Evolutionary conservation across 2,113 vertebrate genomes (phyloP).

Genomic region (Strigops habroptila): DNA sequence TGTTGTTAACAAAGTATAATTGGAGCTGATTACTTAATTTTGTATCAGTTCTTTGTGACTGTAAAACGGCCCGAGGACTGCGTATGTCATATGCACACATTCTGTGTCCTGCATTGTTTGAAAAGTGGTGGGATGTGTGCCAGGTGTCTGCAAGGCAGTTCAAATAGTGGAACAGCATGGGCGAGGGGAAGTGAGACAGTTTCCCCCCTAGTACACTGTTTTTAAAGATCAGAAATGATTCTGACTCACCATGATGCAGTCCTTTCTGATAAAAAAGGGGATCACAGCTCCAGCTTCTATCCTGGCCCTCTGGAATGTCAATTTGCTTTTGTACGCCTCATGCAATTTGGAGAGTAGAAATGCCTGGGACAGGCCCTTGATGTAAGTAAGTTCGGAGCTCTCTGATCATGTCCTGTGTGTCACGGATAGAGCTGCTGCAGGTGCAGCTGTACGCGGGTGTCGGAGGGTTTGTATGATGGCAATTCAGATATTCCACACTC

Average conservation of each 20-base stretch:
- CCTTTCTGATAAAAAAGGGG: neutral
- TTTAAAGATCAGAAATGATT: neutral
- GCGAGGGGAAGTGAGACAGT: neutral
- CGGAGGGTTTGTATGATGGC: neutral
- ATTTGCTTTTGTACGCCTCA: neutral
- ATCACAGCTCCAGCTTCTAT: neutral
- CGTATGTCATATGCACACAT: neutral
- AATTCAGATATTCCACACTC: neutral
- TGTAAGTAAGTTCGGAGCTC: neutral
- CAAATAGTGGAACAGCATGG: neutral
- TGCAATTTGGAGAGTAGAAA: neutral
- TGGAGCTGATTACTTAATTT: neutral
- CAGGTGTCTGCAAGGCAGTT: neutral
- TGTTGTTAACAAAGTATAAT: neutral
- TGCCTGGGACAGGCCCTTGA: neutral
- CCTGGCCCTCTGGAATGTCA: neutral
- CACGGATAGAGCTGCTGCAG: neutral
- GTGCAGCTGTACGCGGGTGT: neutral
- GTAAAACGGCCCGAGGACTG: neutral
- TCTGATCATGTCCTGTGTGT: fast-evolving
- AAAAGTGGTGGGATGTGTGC: neutral
- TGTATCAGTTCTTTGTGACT: neutral
- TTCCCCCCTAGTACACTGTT: neutral
- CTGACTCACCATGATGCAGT: neutral
- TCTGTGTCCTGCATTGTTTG: neutral